These are phyloP conservation scores for Sphinx pinastri DNA, from an alignment of 2,888 invertebrate species.

Conservation along the genomic window DNA sequence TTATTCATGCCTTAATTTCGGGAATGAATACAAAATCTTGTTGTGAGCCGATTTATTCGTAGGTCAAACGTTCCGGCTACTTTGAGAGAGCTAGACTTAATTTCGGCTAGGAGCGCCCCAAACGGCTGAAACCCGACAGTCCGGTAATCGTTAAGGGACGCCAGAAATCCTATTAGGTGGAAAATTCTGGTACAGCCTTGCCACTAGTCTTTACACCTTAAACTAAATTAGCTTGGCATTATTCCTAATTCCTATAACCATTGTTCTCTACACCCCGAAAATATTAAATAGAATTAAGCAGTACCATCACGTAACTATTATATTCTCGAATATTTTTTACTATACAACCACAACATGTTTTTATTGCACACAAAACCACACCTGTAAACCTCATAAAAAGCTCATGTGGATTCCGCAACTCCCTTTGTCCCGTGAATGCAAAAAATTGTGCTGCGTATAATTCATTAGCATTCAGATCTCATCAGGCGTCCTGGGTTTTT, in stretches of 20 bases:
- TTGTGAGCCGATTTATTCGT: not conserved
- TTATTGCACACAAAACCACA: slow-evolving; percentile 8
- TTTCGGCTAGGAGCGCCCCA: not conserved
- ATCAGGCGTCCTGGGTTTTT: slow-evolving; percentile 40
- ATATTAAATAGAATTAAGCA: too few relatives aligned
- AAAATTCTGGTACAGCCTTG: not conserved
- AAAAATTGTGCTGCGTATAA: slow-evolving; percentile 22
- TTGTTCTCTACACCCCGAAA: too few relatives aligned
- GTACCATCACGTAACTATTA: too few relatives aligned
- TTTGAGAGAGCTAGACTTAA: not conserved
- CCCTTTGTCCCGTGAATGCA: slow-evolving; percentile 15
- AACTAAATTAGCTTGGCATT: too few relatives aligned
- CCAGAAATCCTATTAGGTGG: not conserved
- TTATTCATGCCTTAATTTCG: too few relatives aligned
- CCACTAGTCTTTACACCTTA: not conserved
- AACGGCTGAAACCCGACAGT: not conserved
- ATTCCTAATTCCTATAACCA: too few relatives aligned
- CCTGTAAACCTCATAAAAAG: slow-evolving; percentile 19
- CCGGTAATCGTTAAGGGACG: not conserved
- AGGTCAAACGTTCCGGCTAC: not conserved
- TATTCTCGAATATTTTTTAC: too few relatives aligned
- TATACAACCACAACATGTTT: not conserved
- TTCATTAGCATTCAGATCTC: slow-evolving; percentile 45
- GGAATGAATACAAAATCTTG: not conserved
- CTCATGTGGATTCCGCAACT: not conserved